These are phyloP conservation scores for Drosophila conformis DNA, from an alignment of 2,888 invertebrate species.

Conservation along the genomic window DNA sequence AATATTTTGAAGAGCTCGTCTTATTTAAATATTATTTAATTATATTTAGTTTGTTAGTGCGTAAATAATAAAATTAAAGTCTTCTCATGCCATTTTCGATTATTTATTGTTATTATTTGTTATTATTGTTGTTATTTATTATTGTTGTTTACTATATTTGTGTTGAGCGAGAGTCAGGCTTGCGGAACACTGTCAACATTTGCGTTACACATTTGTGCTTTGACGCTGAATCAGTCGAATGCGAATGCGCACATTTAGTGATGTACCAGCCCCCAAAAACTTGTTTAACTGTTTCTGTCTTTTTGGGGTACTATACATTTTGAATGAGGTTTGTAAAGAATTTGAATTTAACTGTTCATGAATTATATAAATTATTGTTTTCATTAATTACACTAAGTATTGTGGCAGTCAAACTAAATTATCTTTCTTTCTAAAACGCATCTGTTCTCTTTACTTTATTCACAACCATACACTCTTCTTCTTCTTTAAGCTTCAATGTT, in stretches of 20 bases:
- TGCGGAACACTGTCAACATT: constrained; percentile 11
- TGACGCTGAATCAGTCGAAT: neutral
- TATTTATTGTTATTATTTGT: constrained; percentile 10
- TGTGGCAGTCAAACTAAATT: too few relatives aligned
- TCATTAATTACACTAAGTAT: too few relatives aligned
- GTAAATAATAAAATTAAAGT: constrained; percentile 1
- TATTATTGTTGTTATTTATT: constrained; percentile 16
- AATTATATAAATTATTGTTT: too few relatives aligned
- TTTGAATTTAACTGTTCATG: too few relatives aligned
- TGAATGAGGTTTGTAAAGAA: neutral
- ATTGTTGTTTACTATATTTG: neutral
- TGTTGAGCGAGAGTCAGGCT: constrained; percentile 9
- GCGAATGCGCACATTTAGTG: neutral
- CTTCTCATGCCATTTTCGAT: constrained; percentile 12
- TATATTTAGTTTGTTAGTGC: neutral
- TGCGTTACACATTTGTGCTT: constrained; percentile 8
- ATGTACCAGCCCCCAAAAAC: neutral
- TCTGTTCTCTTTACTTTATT: too few relatives aligned
- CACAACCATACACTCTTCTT: too few relatives aligned
- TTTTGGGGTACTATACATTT: neutral
- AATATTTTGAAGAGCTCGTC: neutral
- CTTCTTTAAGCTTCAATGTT: too few relatives aligned
- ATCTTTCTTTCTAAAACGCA: too few relatives aligned
- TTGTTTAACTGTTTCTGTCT: neutral
- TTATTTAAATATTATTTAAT: neutral